A percentile compares a stretch with the other conserved stretches of the same genome.
Evolutionary conservation across 2,797 vertebrate species (phyloP).

Genomic region (Naso thynnoides): DNA sequence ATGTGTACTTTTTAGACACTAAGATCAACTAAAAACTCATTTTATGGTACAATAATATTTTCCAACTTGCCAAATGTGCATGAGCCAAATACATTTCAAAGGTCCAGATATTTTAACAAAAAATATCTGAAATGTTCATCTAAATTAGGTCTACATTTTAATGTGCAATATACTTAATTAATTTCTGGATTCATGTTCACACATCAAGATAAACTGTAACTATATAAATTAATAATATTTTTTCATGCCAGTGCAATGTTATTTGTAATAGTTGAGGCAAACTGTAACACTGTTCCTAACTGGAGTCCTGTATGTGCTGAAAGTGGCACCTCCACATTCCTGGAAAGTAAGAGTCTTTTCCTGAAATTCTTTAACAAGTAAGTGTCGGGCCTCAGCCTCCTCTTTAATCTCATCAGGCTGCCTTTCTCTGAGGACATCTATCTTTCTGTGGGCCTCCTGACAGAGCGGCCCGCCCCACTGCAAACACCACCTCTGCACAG

Average conservation of each 20-base stretch:
- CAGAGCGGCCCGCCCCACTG: slow-evolving; percentile 57
- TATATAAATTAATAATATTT: not conserved
- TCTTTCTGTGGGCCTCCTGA: slow-evolving; percentile 57
- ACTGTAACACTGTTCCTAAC: not conserved
- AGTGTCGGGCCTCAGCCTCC: slow-evolving; percentile 34
- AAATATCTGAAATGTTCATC: not conserved
- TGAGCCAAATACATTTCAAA: not conserved
- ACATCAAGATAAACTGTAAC: not conserved
- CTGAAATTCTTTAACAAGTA: slow-evolving; percentile 4
- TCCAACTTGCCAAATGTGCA: not conserved
- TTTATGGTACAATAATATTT: not conserved
- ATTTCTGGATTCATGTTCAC: not conserved
- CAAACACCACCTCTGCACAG: slow-evolving; percentile 73
- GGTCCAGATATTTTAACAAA: not conserved
- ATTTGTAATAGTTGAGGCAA: too few species aligned
- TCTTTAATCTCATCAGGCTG: slow-evolving; percentile 46
- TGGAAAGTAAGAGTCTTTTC: slow-evolving; percentile 40
- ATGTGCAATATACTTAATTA: not conserved
- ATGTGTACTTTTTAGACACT: too few species aligned
- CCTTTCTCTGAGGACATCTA: slow-evolving; percentile 56
- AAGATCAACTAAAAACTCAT: not conserved
- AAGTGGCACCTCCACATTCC: slow-evolving; percentile 29
- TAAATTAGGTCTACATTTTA: not conserved
- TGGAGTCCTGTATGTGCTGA: not conserved
- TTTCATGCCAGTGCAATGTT: not conserved